Evolutionary conservation across 2,797 vertebrate genomes (phyloP).

Genomic region (Vipera latastei): DNA sequence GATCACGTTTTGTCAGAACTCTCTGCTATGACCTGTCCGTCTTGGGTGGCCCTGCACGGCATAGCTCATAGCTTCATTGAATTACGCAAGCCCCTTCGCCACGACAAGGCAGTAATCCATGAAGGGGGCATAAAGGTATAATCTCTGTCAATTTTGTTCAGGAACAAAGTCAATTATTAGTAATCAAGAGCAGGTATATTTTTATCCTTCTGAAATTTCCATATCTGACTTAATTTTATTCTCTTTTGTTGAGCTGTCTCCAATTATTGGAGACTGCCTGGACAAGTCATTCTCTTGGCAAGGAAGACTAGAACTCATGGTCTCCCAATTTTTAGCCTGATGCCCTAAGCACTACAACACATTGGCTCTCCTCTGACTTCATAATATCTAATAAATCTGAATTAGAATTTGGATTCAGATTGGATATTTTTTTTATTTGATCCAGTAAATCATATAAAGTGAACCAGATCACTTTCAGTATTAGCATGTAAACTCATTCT

Average conservation of each 20-base stretch:
- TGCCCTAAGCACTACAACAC: background rate
- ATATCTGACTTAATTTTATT: background rate
- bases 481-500: background rate
- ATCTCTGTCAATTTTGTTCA: background rate
- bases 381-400: background rate
- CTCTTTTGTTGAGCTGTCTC: background rate
- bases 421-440: background rate
- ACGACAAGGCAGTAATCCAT: no score
- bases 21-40: no score
- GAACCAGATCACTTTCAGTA: background rate
- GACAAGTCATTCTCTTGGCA: background rate
- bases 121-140: background rate
- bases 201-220: background rate
- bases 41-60: no score
- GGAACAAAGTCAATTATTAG: background rate
- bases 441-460: background rate
- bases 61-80: no score
- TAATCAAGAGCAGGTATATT: background rate
- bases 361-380: background rate
- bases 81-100: no score
- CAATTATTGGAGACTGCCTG: background rate
- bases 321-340: background rate
- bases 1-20: no score
- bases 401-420: background rate
- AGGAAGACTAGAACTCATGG: background rate